Evolutionary conservation across 1,140 invertebrate species (phyloP), one percentile per base, ranked within the genome.

Genomic region (Rhynchophorus ferrugineus): DNA sequence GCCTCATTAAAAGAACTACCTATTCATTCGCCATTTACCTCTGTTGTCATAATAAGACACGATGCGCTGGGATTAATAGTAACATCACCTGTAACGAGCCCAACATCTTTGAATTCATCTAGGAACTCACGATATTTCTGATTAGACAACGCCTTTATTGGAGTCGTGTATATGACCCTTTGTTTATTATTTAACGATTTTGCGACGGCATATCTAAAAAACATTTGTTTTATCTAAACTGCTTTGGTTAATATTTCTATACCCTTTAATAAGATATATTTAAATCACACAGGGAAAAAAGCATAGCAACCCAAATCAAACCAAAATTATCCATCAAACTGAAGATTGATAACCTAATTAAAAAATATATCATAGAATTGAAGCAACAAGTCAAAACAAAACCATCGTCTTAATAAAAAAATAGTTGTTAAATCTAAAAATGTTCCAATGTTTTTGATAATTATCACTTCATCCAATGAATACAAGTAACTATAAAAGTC

Each of bases 21-120:
- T 38, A 19, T 19, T 13, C 14, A 22, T 49, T 8, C 13, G 9
- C 7, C 49, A 17, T 8, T 51, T 73, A 87, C 84, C 77, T 99
- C 97, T 21, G 97, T 99, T 2, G 97, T 99, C 97, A 99, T 99
- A 55, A 99, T 97, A 20, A 99, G 78, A 72, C 95, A 94, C 59
- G 91, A 95, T 11, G 97, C 96, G 22, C 86, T 88, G 14, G 95
- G 94, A 77, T 99, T 99, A 29, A 99, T 98, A 3, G 96, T 99
- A 3, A 99, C 95, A 78, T 99, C 97, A 35, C 97, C 97, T 46
- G 97, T 99, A 57, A 99, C 85, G 6, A 99, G 74, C 44, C 97
- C 96, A 19, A 99, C 96, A 75, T 99, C 97, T 70, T 85, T 82
- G 65, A 99, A 99, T 69, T 98, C 94, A 70, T 98, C 95, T 61